Base-by-base conservation (phyloP, 64 coral and sea anemone genomes). In the Stylophora pistillata region DNA sequence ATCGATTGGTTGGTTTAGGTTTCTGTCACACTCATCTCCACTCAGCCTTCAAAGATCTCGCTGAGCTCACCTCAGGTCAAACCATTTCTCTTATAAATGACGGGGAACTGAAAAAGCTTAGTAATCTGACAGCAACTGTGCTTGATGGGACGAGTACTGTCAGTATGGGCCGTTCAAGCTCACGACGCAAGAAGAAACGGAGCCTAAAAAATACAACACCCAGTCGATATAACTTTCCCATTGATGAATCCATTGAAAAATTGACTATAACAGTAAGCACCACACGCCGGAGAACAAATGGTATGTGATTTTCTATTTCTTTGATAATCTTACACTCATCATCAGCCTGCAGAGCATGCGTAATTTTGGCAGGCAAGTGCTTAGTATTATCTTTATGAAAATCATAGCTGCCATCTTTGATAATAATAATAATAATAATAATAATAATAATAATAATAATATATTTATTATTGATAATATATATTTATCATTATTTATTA, bases 71-170 rank as follows among this genome's bases (percentile, higher is more conserved):
- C 14, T 71, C 89, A 6, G 94, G 94, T 55, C 94, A 96, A 30
- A 37, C 89, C 62, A 55, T 96, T 13, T 66, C 16, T 41, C 86
- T 96, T 6, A 55, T 27, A 27, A 76, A 23, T 27, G 34, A 55
- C 9, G 53, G 14, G 0, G 91, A 96, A 56, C n/a, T 96, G 20
- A 47, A 69, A 31, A 15, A 89, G 28, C 81, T 96, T 5, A 86
- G 54, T 53, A 74, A 66, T 1, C 55, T 74, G 53, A 96, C 91
- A 3, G 73, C 74, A 30, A 89, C 74, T 30, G 86, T 88, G 14
- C 73, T 96, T 10, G 94, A 87, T 6, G 94, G 94, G 13, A 86
- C 91, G 13, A 93, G 58, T 23, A 81, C 86, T 21, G 79, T 93
- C 15, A 86, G 68, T 15, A 30, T 78, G 9, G 94, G 94, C n/a